These are phyloP conservation scores for Boleophthalmus pectinirostris DNA, from an alignment of 2,113 vertebrate genomes.

Conservation along the genomic window DNA sequence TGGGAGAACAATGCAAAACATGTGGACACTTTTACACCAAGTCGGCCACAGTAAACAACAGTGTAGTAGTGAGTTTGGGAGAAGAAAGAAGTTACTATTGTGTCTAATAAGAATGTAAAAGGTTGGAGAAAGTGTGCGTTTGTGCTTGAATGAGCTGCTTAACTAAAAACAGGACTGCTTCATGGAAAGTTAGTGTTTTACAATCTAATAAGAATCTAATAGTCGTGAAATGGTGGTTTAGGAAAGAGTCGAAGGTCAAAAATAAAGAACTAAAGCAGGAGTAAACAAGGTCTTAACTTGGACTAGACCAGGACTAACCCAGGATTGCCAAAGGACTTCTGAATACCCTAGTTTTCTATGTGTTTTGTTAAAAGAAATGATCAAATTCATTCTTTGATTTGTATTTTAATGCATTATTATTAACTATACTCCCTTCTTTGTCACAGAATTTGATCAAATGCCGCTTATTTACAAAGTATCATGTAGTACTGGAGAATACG, in stretches of 20 bases:
- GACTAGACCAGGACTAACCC: too few relatives aligned
- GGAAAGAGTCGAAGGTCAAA: too few relatives aligned
- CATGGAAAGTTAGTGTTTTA: too few relatives aligned
- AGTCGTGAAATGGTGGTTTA: too few relatives aligned
- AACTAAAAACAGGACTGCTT: background rate
- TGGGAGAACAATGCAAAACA: slow-evolving; percentile 45
- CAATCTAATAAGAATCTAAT: too few relatives aligned
- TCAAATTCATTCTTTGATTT: too few relatives aligned
- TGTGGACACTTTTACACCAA: slow-evolving; percentile 45
- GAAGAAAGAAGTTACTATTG: background rate
- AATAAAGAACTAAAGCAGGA: too few relatives aligned
- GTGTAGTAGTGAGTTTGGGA: background rate
- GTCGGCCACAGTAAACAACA: background rate
- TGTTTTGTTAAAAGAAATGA: too few relatives aligned
- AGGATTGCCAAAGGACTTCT: too few relatives aligned
- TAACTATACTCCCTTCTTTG: background rate
- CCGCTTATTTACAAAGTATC: background rate
- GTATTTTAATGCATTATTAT: too few relatives aligned
- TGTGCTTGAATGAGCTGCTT: background rate
- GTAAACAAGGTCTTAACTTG: too few relatives aligned
- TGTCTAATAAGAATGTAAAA: background rate
- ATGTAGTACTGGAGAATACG: background rate
- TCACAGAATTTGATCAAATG: background rate
- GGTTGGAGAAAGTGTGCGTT: background rate
- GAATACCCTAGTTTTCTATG: too few relatives aligned